Base-by-base conservation (phyloP, 2,113 vertebrate genomes). In the Ascaphus truei region DNA sequence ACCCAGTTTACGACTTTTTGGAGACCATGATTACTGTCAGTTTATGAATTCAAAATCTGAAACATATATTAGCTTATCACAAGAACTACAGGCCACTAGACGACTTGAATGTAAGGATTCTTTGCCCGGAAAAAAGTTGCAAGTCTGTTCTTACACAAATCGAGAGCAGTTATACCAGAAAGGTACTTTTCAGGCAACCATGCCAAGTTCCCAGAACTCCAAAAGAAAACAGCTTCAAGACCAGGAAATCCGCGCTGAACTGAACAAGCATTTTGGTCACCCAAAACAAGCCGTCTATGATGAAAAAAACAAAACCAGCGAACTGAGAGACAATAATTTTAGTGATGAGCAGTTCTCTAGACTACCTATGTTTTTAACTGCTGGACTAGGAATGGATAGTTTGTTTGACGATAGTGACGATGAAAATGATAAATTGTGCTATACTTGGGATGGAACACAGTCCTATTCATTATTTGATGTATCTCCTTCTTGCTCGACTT, bases 1-100 rank as follows among this genome's bases (percentile, higher is more conserved):
- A 80, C 86, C 88, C 72, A 91, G 81, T 73, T 83, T 93, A 67
- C 91, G 93, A 74, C 86, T 94, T 77, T 92, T 97, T 89, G 93
- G 96, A 73, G 97, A 99, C 89, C 97, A 99, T 80, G 97, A 99
- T 86, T 99, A 99, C 84, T 99, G 97, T 88, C 97, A 99, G 85
- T 94, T 90, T 60, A 74, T 91, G 79, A 90, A 89, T 85, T 84
- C 90, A 77, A 96, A 95, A 87, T 90, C 90, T 20, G 91, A 94
- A 79, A 76, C 85, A 83, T 84, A 88, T 73, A 57, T 89, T 79
- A 88, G 87, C 83, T 74, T 87, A 81, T 78, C 89, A 83, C 88
- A 88, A 92, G 92, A 91, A 87, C 87, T 88, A 82, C 87, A 79
- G 79, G 92, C 92, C 84, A 92, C 87, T 81, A 85, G 86, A 90